Conservation (phyloP, 2,113 vertebrate genomes). For the Stomatorhinus ivindoensis region DNA sequence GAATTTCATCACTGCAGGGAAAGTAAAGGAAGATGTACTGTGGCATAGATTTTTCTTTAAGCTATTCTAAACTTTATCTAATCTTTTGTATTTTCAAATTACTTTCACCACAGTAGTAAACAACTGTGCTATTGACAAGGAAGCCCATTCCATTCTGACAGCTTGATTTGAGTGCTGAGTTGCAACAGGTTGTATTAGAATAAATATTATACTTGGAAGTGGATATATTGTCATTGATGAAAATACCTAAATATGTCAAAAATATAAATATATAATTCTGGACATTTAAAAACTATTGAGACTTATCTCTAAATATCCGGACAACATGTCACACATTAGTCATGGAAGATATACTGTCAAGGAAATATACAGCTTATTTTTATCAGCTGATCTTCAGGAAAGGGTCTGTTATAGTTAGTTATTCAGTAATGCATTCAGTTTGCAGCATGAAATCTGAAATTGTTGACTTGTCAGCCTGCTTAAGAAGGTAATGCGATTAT, state of each 20-base stretch:
- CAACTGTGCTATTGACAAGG: not conserved
- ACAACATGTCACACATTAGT: not conserved
- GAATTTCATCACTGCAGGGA: not conserved
- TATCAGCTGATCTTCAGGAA: not conserved
- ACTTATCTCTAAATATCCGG: not conserved
- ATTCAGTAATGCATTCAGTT: not conserved
- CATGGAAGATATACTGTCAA: not conserved
- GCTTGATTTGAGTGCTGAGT: not conserved
- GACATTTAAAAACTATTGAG: not conserved
- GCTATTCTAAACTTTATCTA: not conserved
- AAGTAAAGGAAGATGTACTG: not conserved
- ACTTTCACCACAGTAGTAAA: not conserved
- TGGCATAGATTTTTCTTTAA: not conserved
- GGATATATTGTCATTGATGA: not conserved
- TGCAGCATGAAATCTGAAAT: not conserved
- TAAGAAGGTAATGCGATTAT: not conserved
- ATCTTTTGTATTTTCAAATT: slow-evolving; percentile 6
- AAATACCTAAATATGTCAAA: not conserved
- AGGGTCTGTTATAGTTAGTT: not conserved
- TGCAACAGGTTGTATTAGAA: not conserved
- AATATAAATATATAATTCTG: not conserved
- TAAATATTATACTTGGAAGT: not conserved
- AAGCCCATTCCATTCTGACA: not conserved
- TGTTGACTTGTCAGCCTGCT: not conserved
- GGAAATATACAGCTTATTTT: not conserved